phyloP scores from a whole-genome alignment of 2,797 vertebrate species.

The Peromyscus attwateri region DNA sequence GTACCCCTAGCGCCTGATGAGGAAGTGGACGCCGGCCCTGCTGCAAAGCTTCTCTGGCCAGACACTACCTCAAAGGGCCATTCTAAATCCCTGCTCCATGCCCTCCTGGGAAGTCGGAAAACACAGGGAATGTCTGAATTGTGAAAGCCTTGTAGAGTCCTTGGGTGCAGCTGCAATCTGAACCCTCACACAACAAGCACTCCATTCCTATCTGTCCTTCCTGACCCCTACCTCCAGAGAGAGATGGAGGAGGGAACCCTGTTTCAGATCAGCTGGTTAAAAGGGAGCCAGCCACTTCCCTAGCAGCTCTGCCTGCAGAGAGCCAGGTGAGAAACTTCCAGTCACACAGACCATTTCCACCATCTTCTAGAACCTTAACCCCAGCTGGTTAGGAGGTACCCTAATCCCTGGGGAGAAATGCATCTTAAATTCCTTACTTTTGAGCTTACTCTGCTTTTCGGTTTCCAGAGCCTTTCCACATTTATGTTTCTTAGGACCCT shows the following conservation, averaged over 20 bases:
- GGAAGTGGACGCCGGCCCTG: background rate
- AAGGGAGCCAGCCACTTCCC: background rate
- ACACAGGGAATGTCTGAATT: background rate
- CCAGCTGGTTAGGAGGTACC: background rate
- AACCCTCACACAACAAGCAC: background rate
- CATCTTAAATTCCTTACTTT: background rate
- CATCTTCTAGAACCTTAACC: background rate
- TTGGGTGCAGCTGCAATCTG: background rate
- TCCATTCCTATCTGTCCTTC: background rate
- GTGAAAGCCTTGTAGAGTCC: background rate
- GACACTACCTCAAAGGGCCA: background rate
- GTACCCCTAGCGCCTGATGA: background rate
- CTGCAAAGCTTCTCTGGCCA: background rate
- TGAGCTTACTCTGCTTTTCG: conserved; percentile 10
- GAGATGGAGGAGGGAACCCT: background rate
- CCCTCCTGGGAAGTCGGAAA: background rate
- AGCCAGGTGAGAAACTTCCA: background rate
- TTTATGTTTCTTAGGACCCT: background rate
- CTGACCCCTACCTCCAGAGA: background rate
- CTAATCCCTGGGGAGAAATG: background rate
- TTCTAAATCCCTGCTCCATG: background rate
- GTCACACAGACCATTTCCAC: fast-evolving
- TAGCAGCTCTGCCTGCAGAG: background rate
- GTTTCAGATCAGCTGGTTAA: background rate
- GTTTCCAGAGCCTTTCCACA: background rate